Evolutionary conservation across 2,113 vertebrate species (phyloP), one percentile per base, ranked within the genome.

Genomic region (Grammomys surdaster): DNA sequence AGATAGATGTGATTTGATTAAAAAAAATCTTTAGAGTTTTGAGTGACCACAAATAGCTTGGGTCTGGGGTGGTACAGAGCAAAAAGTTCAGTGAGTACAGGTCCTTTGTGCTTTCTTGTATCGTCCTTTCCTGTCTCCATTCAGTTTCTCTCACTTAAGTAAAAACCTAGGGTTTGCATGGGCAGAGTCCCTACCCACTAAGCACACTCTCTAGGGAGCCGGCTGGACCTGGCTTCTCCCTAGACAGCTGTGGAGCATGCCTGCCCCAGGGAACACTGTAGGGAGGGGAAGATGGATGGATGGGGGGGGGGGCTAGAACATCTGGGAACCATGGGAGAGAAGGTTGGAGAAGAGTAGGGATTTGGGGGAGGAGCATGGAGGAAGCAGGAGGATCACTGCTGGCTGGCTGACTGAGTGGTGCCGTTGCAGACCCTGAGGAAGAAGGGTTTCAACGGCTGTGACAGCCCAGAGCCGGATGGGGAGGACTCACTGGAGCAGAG

Each of bases 391-490:
- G 48, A 58, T 48, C 56, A 63, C 76, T 46, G 81, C 40, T 36
- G 0, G 51, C 96, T 94, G 95, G 97, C 67, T 40, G 24, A 91
- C 63, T 60, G 60, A 58, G 95, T 65, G 94, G 84, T 97, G 97
- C 73, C 93, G 95, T 98, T 99, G 89, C 98, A 99, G 99, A 99
- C 99, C 1, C 99, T 99, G 98, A 99, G 99, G 99, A 99, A 99
- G 99, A 99, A 99, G 98, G 99, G 99, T 98, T 99, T 99, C 99
- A 99, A 99, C 51, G 99, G 99, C 98, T 99, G 99, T 98, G 99
- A 99, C 99, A 99, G 99, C 98, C 99, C 99, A 0, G 99, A 99
- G 97, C 99, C 99, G 0, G 99, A 99, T 84, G 99, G 99, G 70
- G 99, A 99, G n/a, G 99, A 99, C 98, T 99, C 99, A 65, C 99